A percentile compares a stretch with the other conserved stretches of the same genome.
Evolutionary conservation across 2,797 vertebrate genomes (phyloP).

Genomic region (Fistularia commersonii): DNA sequence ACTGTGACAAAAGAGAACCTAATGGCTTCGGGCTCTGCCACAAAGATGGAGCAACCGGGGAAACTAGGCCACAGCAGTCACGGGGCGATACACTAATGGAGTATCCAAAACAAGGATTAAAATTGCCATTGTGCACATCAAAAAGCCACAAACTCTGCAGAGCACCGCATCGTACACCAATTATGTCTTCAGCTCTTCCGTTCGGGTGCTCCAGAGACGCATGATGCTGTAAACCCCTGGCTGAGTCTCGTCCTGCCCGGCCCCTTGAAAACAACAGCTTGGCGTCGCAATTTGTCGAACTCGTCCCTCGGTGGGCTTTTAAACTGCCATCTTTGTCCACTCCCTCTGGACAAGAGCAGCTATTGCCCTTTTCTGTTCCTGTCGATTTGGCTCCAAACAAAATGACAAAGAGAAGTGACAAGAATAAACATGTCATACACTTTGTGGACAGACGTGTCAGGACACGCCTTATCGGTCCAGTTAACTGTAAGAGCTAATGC

Average conservation of each 20-base stretch:
- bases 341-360: conserved; percentile 21
- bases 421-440: too few species aligned
- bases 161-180: too few species aligned
- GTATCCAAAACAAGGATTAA: conserved; percentile 25
- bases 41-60: conserved; percentile 38
- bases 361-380: conserved; percentile 23
- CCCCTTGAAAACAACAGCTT: conserved; percentile 32
- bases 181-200: conserved; percentile 21
- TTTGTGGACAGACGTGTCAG: too few species aligned
- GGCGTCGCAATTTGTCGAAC: conserved; percentile 2
- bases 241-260: conserved; percentile 15
- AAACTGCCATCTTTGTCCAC: conserved; percentile 27
- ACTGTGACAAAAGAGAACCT: conserved; percentile 33
- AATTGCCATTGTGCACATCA: conserved; percentile 18
- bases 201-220: conserved; percentile 36
- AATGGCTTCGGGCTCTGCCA: conserved; percentile 49
- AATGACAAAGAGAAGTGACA: too few species aligned
- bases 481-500: too few species aligned
- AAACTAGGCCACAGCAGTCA: conserved; percentile 54
- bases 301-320: conserved; percentile 21
- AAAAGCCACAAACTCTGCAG: conserved; percentile 5
- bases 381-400: neutral
- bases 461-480: too few species aligned
- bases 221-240: conserved; percentile 4
- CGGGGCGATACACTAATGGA: conserved; percentile 27